These are phyloP conservation scores for Philopotamus ludificatus DNA, from an alignment of 1,140 invertebrate species.

Conservation along the genomic window DNA sequence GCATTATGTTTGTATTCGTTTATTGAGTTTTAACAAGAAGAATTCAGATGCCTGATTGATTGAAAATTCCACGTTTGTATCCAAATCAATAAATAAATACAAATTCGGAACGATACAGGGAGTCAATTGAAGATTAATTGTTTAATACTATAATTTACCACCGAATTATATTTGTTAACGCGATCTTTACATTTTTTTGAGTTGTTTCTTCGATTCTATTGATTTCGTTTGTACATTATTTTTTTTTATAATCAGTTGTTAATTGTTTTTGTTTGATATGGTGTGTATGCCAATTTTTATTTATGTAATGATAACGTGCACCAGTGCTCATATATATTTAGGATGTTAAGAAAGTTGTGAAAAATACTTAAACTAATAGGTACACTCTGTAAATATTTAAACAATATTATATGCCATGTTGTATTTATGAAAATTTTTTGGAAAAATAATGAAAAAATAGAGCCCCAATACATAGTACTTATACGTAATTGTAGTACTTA, in stretches of 20 bases:
- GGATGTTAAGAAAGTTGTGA: constrained; percentile 20
- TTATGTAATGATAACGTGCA: constrained; percentile 2
- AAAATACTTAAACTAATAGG: constrained; percentile 29
- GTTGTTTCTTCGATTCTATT: not conserved
- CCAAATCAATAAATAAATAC: too few relatives aligned
- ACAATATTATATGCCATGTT: constrained; percentile 36
- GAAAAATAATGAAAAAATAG: constrained; percentile 22
- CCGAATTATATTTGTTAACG: not conserved
- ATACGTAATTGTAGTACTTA: constrained; percentile 39
- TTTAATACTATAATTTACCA: not conserved
- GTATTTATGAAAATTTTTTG: constrained; percentile 30
- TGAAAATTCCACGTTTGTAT: too few relatives aligned
- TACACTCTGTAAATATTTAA: constrained; percentile 26
- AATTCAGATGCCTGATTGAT: too few relatives aligned
- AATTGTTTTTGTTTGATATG: constrained; percentile 19
- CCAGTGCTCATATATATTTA: constrained; percentile 11
- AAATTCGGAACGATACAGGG: constrained; percentile 40
- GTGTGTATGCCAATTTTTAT: constrained; percentile 4
- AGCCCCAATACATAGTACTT: constrained; percentile 38
- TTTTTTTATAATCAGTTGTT: constrained; percentile 9
- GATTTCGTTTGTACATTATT: not conserved
- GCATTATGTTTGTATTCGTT: not conserved
- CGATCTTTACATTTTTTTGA: not conserved
- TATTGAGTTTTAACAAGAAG: not conserved
- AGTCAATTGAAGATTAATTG: constrained; percentile 7